Conservation (phyloP, 53 echinoderm and acorn worm species). For the Mesocentrotus franciscanus region DNA sequence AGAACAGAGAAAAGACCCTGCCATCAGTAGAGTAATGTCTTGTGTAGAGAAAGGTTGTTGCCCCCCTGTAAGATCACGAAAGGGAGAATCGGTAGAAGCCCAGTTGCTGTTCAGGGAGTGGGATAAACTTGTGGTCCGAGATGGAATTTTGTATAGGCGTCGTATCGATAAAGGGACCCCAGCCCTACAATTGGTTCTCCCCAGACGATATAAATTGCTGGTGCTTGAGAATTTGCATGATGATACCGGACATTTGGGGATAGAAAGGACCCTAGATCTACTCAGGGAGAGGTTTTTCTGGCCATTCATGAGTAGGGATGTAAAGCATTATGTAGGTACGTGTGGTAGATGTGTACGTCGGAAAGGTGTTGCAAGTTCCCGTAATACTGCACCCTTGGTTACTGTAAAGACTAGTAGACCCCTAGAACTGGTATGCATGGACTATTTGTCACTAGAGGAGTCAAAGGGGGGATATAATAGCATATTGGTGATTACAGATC, state of each 20-base stretch:
- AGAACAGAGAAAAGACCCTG: constrained; percentile 52
- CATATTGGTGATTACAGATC: constrained; percentile 75
- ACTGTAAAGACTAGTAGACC: constrained; percentile 45
- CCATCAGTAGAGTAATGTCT: background rate
- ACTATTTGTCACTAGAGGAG: constrained; percentile 55
- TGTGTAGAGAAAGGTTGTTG: background rate
- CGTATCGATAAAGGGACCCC: constrained; percentile 25
- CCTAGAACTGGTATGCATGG: constrained; percentile 66
- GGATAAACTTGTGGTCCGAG: constrained; percentile 65
- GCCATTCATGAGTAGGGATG: constrained; percentile 51
- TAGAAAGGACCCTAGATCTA: constrained; percentile 62
- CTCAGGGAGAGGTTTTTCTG: too few relatives aligned
- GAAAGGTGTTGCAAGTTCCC: background rate
- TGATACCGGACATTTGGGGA: constrained; percentile 73
- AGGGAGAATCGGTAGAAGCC: background rate
- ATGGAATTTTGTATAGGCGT: constrained; percentile 14
- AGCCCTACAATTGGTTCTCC: constrained; percentile 39
- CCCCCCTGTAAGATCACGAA: background rate
- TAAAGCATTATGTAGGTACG: constrained; percentile 36
- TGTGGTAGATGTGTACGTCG: constrained; percentile 48
- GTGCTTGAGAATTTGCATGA: constrained; percentile 61
- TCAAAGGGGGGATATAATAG: constrained; percentile 67
- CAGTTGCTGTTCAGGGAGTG: constrained; percentile 52
- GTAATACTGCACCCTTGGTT: constrained; percentile 51
- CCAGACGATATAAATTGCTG: background rate